Evolutionary conservation across 1,140 invertebrate species (phyloP), one percentile per base, ranked within the genome.

Genomic region (Lordiphosa clarofinis): DNA sequence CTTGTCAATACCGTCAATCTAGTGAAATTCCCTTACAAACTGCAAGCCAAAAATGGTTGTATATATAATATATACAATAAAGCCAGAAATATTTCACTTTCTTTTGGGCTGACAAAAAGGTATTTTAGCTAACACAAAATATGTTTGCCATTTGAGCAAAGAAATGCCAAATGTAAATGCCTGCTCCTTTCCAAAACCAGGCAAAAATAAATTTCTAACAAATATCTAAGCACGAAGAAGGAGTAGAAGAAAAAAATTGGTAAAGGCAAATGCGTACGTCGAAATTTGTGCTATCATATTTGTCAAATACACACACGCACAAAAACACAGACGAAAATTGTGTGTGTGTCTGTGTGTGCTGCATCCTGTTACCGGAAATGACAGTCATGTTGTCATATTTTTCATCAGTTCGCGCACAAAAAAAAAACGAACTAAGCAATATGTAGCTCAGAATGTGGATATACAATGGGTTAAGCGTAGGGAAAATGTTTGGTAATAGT

Each of bases 351-450:
- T 49, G 15, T 37, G 33, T 49, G 47, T 19, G 46, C 35, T 33
- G 19, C 33, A 36, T 49, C 46, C 46, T 49, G 46, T 49, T 21
- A 36, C 10, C 47, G 47, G 47, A 49, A 49, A 49, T 49, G 47
- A 37, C 47, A 49, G 47, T 49, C 47, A 49, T 49, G 33, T 49
- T 49, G 47, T 37, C 47, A 49, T 49, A 49, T 49, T 49, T 49
- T 19, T 37, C 47, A 37, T 49, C 47, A 37, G 9, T 49, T 36
- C 35, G 47, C 33, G 31, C 31, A 13, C 13, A 49, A 37, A 49
- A 36, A 12, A n/a, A 48, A 37, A 31, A 44, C 12, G 43, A 46
- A 46, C 43, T n/a, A 46, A 46, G 43, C 24, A 46, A 33, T 46
- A 33, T 46, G 24, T 33, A 31, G 12, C 43, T 9, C 11, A 46